Conservation (phyloP, 2,113 vertebrate genomes). For the Callopanchax toddi region DNA sequence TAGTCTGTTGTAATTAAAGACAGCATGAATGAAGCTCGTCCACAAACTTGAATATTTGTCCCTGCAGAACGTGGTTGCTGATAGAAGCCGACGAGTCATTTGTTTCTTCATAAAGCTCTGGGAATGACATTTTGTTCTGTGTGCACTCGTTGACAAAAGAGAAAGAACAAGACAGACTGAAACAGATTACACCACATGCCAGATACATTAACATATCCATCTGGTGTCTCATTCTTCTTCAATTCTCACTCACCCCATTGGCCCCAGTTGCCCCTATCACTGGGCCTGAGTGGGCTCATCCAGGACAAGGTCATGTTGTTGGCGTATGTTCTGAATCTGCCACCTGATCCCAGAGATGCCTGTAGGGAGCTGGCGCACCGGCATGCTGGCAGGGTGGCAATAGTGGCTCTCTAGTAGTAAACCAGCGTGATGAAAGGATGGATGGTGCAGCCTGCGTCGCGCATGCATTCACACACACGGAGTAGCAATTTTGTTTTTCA, state of each 20-base stretch:
- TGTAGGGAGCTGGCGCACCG: conserved; percentile 44
- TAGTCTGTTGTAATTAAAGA: conserved; percentile 40
- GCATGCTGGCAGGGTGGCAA: conserved; percentile 42
- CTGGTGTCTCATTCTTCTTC: conserved; percentile 69
- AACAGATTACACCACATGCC: conserved; percentile 55
- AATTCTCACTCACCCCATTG: conserved; percentile 55
- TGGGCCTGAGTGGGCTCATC: conserved; percentile 53
- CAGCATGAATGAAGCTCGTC: conserved; percentile 28
- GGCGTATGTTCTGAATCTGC: conserved; percentile 69
- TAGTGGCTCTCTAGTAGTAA: conserved; percentile 19
- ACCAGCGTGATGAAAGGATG: conserved; percentile 29
- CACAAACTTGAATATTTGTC: conserved; percentile 20
- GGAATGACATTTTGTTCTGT: conserved; percentile 51
- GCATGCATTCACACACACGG: conserved; percentile 3
- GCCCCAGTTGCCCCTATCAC: conserved; percentile 58
- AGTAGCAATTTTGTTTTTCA: conserved; percentile 7
- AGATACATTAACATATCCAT: conserved; percentile 80
- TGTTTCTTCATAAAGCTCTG: conserved; percentile 25
- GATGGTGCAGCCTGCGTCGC: conserved; percentile 32
- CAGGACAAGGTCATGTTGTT: conserved; percentile 80
- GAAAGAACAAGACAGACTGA: conserved; percentile 37
- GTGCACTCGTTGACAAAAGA: conserved; percentile 28
- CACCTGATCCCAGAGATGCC: conserved; percentile 70
- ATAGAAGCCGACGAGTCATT: conserved; percentile 15
- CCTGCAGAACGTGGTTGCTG: conserved; percentile 34